Evolutionary conservation across 1,140 invertebrate genomes (phyloP), one percentile per base, ranked within the genome.

Genomic region (Fopius arisanus): DNA sequence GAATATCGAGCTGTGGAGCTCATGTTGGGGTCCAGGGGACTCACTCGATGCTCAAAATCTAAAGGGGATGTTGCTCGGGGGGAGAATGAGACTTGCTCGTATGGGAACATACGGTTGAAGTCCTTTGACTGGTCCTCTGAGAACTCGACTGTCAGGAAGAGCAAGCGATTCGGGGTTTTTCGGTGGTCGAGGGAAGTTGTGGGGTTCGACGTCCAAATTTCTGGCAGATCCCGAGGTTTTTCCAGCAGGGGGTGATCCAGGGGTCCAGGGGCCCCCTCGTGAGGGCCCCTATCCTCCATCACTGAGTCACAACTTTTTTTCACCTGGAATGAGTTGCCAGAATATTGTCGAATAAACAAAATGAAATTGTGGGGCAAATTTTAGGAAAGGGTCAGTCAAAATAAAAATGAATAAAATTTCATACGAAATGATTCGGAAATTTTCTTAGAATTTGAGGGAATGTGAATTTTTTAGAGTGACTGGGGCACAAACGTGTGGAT

Each of bases 21-120:
- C 89, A 91, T 90, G 76, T 91, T 90, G 1, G 90, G 89, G 78
- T 91, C 90, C 73, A 90, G 81, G 4, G 90, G 89, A 77, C 89
- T 90, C 5, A 91, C 90, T 40, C 88, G 86, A 70, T 90, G 88
- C 41, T 90, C 88, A 75, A 90, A 90, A 40, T 90, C 89, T 0
- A 86, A 87, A 23, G 86, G 86, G 48, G 89, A 87, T 2, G 87
- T 79, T 4, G 87, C 78, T 68, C 86, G 80, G 0, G 87, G 84
- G 1, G 85, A 87, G 77, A 88, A 88, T 6, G 85, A 83, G 67
- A 87, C 84, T 63, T 87, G 86, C 16, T 88, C 86, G 23, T 85
- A 88, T 23, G 86, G 82, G 74, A 86, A 88, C 72, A 88, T 83
- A 14, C 87, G 82, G 14, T 82, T 83, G 74, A 88, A 88, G 74